Percentiles rank a stretch among this genome's conserved stretches.
Conservation (phyloP, 1,140 invertebrate genomes). For the Aphelinus certus region DNA sequence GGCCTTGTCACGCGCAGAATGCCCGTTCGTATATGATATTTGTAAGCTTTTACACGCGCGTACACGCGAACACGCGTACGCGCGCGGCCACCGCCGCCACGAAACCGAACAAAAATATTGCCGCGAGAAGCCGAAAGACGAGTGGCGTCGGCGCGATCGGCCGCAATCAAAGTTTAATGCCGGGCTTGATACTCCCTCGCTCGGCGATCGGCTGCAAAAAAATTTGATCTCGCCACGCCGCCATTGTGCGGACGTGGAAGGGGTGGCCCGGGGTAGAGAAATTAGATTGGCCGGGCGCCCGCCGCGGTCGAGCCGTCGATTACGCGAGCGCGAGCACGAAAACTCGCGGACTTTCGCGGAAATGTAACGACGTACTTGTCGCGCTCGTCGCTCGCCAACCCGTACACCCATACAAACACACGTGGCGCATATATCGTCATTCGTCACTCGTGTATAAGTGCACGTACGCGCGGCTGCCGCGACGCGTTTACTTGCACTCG, state of each 20-base stretch:
- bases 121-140: constrained; percentile 1
- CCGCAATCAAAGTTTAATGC: constrained; percentile 24
- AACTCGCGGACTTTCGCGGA: constrained; percentile 11
- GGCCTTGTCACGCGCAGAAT: no score
- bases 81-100: no score
- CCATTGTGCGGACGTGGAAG: no score
- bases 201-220: background rate
- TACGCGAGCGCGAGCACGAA: constrained; percentile 22
- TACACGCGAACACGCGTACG: no score
- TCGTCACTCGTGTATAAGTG: constrained; percentile 40
- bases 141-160: background rate
- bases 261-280: background rate
- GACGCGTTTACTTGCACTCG: constrained; percentile 36
- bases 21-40: background rate
- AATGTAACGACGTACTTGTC: background rate
- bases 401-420: no score
- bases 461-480: constrained; percentile 15
- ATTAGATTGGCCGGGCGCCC: constrained; percentile 25
- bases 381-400: background rate
- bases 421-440: constrained; percentile 30
- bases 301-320: constrained; percentile 9
- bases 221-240: no score
- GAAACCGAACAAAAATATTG: constrained; percentile 28
- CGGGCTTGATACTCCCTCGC: constrained; percentile 10
- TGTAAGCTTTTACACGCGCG: background rate